Evolutionary conservation across 2,888 invertebrate species (phyloP).

Genomic region (Trichopoda pennipes): DNA sequence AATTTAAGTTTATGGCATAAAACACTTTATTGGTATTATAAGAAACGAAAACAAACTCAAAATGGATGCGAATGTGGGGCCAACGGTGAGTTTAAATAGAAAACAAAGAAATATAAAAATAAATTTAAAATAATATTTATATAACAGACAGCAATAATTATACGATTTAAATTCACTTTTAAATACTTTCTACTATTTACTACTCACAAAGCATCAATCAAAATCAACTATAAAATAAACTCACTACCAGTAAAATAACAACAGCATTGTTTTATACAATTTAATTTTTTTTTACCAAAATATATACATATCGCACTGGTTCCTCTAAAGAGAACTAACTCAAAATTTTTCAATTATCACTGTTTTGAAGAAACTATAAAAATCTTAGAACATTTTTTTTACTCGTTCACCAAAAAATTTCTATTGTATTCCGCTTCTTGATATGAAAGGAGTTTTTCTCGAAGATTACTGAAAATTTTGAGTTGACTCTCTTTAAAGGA

Average conservation of each 20-base stretch:
- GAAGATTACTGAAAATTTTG: no score
- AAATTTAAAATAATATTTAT: not conserved
- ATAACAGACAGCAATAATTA: slow-evolving; percentile 32
- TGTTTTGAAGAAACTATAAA: no score
- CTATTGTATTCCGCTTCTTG: no score
- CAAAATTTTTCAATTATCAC: no score
- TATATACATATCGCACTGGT: no score
- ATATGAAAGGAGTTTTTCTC: no score
- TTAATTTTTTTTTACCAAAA: not conserved
- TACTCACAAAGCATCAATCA: slow-evolving; percentile 38
- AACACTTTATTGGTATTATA: slow-evolving; percentile 75
- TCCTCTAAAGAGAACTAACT: no score
- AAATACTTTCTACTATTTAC: slow-evolving; percentile 16
- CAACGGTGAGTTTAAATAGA: slow-evolving; percentile 78
- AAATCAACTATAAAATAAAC: slow-evolving; percentile 43
- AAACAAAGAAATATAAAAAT: slow-evolving; percentile 15
- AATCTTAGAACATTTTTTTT: no score
- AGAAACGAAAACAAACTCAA: slow-evolving; percentile 75
- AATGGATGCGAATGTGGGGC: slow-evolving; percentile 80
- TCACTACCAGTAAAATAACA: slow-evolving; percentile 38
- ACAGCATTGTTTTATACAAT: slow-evolving; percentile 22
- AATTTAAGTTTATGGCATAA: slow-evolving; percentile 77
- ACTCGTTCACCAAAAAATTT: no score
- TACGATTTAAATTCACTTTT: slow-evolving; percentile 45
- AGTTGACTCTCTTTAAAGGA: no score